Base-by-base conservation (phyloP, 2,888 invertebrate species). In the Sympetrum striolatum region DNA sequence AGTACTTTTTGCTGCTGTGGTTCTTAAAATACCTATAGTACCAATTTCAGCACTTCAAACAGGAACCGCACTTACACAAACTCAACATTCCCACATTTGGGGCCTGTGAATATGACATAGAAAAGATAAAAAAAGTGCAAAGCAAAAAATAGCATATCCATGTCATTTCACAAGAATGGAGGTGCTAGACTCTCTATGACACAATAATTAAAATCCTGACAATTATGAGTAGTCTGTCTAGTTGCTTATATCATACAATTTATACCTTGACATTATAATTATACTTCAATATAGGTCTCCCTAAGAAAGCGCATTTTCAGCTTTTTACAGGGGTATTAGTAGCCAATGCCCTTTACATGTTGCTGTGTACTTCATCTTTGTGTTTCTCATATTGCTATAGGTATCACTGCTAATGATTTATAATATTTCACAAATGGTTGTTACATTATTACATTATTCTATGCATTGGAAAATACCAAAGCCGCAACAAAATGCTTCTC, bases 361-460 rank as follows among this genome's bases (percentile, higher is more conserved):
- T 80, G 64, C 60, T 90, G 90, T 90, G 80, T 90, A 90, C 80
- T 90, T 81, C 58, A 80, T 81, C 80, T 80, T 58, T 80, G 79
- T 90, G 48, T 90, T 79, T 39, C 53, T 80, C 39, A 58, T 80
- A 90, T 80, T 90, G 80, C 80, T 81, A 86, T 86, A 86, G 86
- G 86, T 60, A 86, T 86, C 86, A 64, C 86, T 60, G n/a, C 86
- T 86, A 86, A 91, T 91, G 90, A 91, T 90, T 86, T 91, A 90
- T 90, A 91, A 91, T 86, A 80, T 53, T 91, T 91, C 91, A 91
- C 90, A 91, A 91, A 81, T 91, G 91, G 90, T 91, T 91, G 91
- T 91, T 91, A 91, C 91, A 60, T 86, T 86, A 86, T 91, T 91
- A 91, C 90, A 60, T 64, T 86, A 86, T 86, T 37, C 60, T 80